These are phyloP conservation scores for Babylonia areolata DNA, from an alignment of 1,140 invertebrate species.

Conservation along the genomic window DNA sequence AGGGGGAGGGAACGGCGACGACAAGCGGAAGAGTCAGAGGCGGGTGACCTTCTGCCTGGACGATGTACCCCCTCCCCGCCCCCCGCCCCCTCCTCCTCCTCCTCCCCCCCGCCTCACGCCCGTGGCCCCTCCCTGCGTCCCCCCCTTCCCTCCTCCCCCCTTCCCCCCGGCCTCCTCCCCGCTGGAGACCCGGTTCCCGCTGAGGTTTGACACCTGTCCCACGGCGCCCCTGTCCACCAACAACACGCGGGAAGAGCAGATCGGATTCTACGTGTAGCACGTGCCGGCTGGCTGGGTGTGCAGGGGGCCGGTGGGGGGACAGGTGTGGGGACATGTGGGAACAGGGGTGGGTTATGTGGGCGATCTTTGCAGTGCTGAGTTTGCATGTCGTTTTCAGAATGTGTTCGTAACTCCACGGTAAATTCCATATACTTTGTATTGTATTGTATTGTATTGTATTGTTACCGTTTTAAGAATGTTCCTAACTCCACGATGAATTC, in stretches of 20 bases:
- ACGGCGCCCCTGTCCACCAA: constrained; percentile 19
- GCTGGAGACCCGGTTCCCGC: neutral
- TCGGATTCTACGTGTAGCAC: constrained; percentile 33
- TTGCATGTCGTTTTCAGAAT: too few relatives aligned
- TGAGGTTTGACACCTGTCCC: constrained; percentile 34
- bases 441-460: too few relatives aligned
- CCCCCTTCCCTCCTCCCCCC: neutral
- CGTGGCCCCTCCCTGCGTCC: neutral
- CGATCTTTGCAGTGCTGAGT: too few relatives aligned
- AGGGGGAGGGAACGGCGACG: neutral
- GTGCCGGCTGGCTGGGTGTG: neutral
- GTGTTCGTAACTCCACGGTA: too few relatives aligned
- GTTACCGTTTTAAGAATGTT: too few relatives aligned
- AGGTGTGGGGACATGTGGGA: too few relatives aligned
- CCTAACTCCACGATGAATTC: too few relatives aligned
- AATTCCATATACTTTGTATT: too few relatives aligned
- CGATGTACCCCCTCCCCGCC: neutral
- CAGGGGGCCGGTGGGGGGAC: too few relatives aligned
- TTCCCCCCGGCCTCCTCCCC: neutral
- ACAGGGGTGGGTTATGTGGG: too few relatives aligned
- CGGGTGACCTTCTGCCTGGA: constrained; percentile 35
- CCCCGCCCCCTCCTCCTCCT: neutral
- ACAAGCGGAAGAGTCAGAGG: constrained; percentile 20
- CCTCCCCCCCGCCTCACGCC: neutral
- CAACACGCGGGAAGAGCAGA: constrained; percentile 25